Evolutionary conservation across 1,140 invertebrate species (phyloP).

Genomic region (Drosophila tani): DNA sequence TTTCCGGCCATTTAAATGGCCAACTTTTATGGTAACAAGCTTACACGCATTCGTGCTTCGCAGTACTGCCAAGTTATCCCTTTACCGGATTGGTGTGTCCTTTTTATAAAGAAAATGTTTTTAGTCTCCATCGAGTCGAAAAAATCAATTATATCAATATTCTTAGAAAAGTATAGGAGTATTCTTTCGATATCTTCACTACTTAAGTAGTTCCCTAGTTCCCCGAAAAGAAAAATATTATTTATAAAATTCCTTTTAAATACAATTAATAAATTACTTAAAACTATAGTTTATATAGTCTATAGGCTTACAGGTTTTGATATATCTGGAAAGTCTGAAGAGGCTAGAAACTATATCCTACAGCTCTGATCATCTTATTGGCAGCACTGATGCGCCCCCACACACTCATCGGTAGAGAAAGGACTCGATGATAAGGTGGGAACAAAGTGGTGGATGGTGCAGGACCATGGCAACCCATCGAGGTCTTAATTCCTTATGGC

Average conservation of each 20-base stretch:
- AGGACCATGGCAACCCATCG: constrained; percentile 32
- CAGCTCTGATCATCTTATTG: not conserved
- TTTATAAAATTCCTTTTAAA: not conserved
- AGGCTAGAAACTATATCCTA: too few relatives aligned
- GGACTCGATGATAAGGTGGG: constrained; percentile 53
- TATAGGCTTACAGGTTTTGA: too few relatives aligned
- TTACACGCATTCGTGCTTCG: constrained; percentile 44
- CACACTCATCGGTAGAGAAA: constrained; percentile 4
- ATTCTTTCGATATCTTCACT: too few relatives aligned
- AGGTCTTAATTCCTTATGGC: constrained; percentile 68
- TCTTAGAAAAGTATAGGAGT: not conserved
- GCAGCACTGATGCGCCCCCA: not conserved
- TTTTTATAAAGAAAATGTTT: not conserved
- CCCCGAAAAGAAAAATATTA: too few relatives aligned
- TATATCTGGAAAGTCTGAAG: too few relatives aligned
- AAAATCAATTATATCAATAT: not conserved
- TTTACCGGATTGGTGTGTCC: not conserved
- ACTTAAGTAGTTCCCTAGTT: not conserved
- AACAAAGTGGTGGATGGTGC: not conserved
- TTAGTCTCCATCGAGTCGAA: too few relatives aligned
- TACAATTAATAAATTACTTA: not conserved
- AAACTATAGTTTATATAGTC: too few relatives aligned
- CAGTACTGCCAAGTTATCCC: constrained; percentile 4
- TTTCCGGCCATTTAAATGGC: constrained; percentile 51
- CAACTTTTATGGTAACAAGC: constrained; percentile 54